Percentiles rank a stretch among this genome's conserved stretches.
phyloP scores from a whole-genome alignment of 64 coral and sea anemone species.

The Orbicella faveolata region DNA sequence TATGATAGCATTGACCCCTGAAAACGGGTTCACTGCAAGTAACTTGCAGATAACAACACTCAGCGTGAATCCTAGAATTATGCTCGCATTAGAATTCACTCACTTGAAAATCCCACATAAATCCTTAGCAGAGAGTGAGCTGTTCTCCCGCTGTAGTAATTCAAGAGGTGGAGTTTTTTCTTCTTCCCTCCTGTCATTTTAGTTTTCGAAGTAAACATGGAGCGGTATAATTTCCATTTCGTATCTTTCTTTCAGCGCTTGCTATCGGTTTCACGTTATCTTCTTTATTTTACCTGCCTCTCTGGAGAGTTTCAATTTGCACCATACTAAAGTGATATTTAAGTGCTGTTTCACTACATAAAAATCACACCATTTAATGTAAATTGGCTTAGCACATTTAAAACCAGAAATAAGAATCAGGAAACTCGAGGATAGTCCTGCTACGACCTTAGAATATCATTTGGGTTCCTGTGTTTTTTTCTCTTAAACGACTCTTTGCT shows the following conservation, averaged over 20 bases:
- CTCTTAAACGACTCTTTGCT: no score
- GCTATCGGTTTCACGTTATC: neutral
- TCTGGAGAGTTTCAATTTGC: slow-evolving; percentile 8
- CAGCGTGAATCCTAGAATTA: neutral
- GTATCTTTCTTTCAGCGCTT: neutral
- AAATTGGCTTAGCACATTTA: neutral
- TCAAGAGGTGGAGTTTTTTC: no score
- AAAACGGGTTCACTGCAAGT: neutral
- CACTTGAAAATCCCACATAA: no score
- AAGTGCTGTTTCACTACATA: neutral
- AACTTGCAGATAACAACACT: neutral
- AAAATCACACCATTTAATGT: neutral
- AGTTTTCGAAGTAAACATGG: no score
- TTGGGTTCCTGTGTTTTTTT: no score
- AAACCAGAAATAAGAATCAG: neutral
- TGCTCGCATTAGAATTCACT: no score
- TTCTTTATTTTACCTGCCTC: neutral
- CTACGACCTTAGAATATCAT: no score
- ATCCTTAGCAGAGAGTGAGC: no score
- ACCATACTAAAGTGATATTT: neutral
- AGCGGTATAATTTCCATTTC: no score
- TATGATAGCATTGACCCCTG: neutral
- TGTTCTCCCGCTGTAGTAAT: no score
- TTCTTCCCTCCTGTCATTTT: no score
- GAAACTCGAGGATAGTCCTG: neutral